A percentile compares a stretch with the other conserved stretches of the same genome.
These are phyloP conservation scores for Baccha elongata DNA, from an alignment of 2,888 invertebrate genomes.

Conservation along the genomic window DNA sequence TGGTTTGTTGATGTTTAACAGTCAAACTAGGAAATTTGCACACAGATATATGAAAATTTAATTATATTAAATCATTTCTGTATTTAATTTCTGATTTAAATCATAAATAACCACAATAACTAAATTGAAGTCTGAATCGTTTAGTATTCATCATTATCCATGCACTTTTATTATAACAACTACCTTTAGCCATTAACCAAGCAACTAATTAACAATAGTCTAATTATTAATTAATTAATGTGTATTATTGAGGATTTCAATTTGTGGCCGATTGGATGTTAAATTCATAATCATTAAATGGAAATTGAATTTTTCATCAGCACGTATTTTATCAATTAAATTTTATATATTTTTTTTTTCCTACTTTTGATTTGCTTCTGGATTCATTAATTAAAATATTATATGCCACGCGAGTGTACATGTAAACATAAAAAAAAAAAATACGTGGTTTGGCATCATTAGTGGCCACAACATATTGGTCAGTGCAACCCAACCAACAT, in stretches of 20 bases:
- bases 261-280: conserved; percentile 65
- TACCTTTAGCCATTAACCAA: conserved; percentile 4
- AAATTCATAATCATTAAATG: conserved; percentile 68
- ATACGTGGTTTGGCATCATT: conserved; percentile 56
- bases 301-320: conserved; percentile 68
- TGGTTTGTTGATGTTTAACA: not conserved
- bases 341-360: not conserved
- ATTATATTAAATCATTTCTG: too few relatives aligned
- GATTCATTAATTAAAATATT: conserved; percentile 29
- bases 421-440: conserved; percentile 35
- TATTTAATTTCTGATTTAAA: not conserved
- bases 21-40: not conserved
- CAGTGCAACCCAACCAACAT: conserved; percentile 33
- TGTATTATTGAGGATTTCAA: conserved; percentile 54
- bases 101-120: not conserved
- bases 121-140: not conserved
- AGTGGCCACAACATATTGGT: conserved; percentile 55
- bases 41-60: too few relatives aligned
- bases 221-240: conserved; percentile 64
- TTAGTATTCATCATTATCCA: not conserved
- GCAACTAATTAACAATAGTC: conserved; percentile 59
- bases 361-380: not conserved
- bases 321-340: conserved; percentile 33
- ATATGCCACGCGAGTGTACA: conserved; percentile 15
- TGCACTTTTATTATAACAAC: too few relatives aligned